These are phyloP conservation scores for Spongilla lacustris DNA, from an alignment of 37 sponge, comb jelly and placozoan species.

Conservation along the genomic window DNA sequence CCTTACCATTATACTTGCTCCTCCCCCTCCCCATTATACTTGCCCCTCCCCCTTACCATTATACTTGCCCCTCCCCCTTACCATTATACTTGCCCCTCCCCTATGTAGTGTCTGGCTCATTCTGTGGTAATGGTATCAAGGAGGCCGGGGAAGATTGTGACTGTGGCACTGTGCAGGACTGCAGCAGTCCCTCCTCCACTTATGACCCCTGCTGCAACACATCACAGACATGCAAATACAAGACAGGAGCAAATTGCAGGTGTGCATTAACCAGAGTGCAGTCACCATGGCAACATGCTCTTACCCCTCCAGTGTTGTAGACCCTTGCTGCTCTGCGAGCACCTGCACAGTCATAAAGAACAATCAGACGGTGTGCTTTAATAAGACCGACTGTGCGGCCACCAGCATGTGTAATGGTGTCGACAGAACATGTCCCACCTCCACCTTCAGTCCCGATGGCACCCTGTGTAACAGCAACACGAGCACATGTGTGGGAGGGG, in stretches of 20 bases:
- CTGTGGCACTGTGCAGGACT: constrained; percentile 46
- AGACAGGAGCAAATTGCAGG: constrained; percentile 57
- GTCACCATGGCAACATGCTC: no score
- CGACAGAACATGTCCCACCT: constrained; percentile 5
- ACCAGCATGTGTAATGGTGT: background rate
- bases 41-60: no score
- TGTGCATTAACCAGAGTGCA: background rate
- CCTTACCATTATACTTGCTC: no score
- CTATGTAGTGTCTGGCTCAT: constrained; percentile 8
- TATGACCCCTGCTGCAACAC: constrained; percentile 61
- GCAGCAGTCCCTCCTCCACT: background rate
- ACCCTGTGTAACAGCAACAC: constrained; percentile 46
- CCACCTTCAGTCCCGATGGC: constrained; percentile 12
- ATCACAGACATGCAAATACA: constrained; percentile 38
- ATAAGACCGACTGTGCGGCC: background rate
- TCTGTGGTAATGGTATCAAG: constrained; percentile 80
- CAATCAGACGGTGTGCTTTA: background rate
- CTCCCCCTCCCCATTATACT: no score
- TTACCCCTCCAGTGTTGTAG: background rate
- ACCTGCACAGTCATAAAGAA: background rate
- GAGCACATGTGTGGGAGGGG: constrained; percentile 65
- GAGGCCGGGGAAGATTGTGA: constrained; percentile 68
- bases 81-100: background rate
- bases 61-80: background rate
- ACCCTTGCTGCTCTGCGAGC: background rate